A percentile compares a stretch with the other conserved stretches of the same genome.
Conservation (phyloP, 2,797 vertebrate species). For the Dermochelys coriacea region DNA sequence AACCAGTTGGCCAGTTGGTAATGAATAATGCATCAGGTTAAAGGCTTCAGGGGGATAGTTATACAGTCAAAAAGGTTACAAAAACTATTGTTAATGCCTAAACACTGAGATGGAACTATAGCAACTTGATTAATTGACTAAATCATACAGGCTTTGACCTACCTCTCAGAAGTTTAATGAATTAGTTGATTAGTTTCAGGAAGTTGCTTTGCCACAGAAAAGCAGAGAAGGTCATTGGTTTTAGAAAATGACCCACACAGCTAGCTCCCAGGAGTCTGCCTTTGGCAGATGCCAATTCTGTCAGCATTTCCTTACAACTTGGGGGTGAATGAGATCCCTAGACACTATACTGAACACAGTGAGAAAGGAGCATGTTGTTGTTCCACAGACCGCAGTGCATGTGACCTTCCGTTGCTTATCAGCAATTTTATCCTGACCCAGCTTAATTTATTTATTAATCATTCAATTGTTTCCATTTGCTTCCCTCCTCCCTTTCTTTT, state of each 20-base stretch:
- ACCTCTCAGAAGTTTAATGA: constrained; percentile 68
- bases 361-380: not conserved
- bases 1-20: constrained; percentile 40
- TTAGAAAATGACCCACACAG: constrained; percentile 21
- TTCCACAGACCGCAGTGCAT: not conserved
- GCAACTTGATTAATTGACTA: constrained; percentile 75
- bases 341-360: not conserved
- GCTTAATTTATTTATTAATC: not conserved
- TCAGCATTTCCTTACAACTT: not conserved
- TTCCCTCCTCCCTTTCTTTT: not conserved
- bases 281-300: not conserved
- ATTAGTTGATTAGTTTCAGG: constrained; percentile 68
- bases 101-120: constrained; percentile 22
- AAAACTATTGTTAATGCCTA: constrained; percentile 58
- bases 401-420: not conserved
- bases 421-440: not conserved
- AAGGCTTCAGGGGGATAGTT: constrained; percentile 63
- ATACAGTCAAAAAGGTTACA: constrained; percentile 67
- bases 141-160: constrained; percentile 70
- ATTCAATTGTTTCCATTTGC: not conserved
- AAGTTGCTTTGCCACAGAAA: constrained; percentile 51
- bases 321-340: not conserved
- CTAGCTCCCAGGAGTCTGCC: not conserved
- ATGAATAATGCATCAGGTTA: constrained; percentile 58
- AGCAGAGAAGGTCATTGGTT: constrained; percentile 40